phyloP scores from a whole-genome alignment of 2,888 invertebrate species.

The Ptychoptera contaminata region DNA sequence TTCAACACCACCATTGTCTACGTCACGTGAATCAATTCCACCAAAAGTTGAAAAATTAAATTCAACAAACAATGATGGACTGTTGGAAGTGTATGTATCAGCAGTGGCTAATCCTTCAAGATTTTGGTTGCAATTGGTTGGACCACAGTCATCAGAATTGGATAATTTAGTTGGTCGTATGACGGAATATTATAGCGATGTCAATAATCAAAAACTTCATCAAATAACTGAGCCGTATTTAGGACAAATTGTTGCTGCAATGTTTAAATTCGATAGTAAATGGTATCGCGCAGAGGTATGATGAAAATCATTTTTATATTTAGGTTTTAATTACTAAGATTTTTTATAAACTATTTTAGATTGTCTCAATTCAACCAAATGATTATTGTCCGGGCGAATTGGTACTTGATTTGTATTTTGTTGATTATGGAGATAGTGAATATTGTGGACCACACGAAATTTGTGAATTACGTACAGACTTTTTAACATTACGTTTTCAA shows the following conservation, averaged over 20 bases:
- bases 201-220: conserved; percentile 47
- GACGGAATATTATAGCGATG: conserved; percentile 61
- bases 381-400: conserved; percentile 43
- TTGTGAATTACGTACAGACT: conserved; percentile 57
- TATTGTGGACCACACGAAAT: conserved; percentile 47
- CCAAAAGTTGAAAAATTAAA: conserved; percentile 22
- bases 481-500: conserved; percentile 38
- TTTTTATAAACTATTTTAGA: conserved; percentile 33
- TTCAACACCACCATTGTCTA: conserved; percentile 23
- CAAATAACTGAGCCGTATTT: conserved; percentile 38
- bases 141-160: conserved; percentile 55
- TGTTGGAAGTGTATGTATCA: conserved; percentile 73
- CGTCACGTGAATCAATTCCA: conserved; percentile 19
- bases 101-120: conserved; percentile 62
- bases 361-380: conserved; percentile 45
- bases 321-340: conserved; percentile 8
- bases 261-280: conserved; percentile 63
- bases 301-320: background rate
- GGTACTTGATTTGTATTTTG: conserved; percentile 57
- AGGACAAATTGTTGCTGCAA: conserved; percentile 74
- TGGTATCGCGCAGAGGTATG: conserved; percentile 48
- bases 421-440: conserved; percentile 79
- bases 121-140: conserved; percentile 80
- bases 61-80: conserved; percentile 32
- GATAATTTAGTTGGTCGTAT: conserved; percentile 67